These are phyloP conservation scores for Oscheius sp. DNA, from an alignment of 1,140 invertebrate genomes.

Conservation along the genomic window DNA sequence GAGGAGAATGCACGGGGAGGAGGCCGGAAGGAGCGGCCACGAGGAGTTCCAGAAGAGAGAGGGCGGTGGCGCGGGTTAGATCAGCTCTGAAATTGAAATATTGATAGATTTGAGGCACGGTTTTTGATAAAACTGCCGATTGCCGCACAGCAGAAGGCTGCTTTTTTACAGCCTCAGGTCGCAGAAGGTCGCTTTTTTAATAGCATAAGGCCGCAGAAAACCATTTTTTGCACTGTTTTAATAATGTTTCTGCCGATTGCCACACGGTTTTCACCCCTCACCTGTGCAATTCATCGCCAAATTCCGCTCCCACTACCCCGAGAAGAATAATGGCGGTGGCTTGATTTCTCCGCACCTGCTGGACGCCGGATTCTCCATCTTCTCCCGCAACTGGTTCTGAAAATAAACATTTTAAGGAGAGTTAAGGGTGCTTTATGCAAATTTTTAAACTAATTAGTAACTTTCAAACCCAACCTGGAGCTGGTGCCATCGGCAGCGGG, in stretches of 20 bases:
- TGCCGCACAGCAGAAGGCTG: no score
- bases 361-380: conserved; percentile 56
- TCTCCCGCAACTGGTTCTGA: conserved; percentile 63
- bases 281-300: conserved; percentile 75
- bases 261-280: no score
- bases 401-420: background rate
- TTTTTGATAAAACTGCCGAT: background rate
- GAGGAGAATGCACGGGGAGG: conserved; percentile 80
- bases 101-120: background rate
- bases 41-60: conserved; percentile 89
- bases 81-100: conserved; percentile 51
- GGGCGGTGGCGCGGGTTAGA: conserved; percentile 56
- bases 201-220: no score
- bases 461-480: conserved; percentile 5
- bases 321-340: conserved; percentile 92
- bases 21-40: conserved; percentile 77
- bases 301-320: conserved; percentile 95
- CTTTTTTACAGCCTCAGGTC: background rate
- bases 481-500: conserved; percentile 13
- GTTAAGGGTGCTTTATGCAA: background rate
- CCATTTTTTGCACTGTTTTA: background rate
- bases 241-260: background rate
- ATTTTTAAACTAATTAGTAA: no score
- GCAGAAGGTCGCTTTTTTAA: background rate
- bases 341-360: conserved; percentile 85